These are phyloP conservation scores for Geococcyx californianus DNA, from an alignment of 2,113 vertebrate species.

Conservation along the genomic window DNA sequence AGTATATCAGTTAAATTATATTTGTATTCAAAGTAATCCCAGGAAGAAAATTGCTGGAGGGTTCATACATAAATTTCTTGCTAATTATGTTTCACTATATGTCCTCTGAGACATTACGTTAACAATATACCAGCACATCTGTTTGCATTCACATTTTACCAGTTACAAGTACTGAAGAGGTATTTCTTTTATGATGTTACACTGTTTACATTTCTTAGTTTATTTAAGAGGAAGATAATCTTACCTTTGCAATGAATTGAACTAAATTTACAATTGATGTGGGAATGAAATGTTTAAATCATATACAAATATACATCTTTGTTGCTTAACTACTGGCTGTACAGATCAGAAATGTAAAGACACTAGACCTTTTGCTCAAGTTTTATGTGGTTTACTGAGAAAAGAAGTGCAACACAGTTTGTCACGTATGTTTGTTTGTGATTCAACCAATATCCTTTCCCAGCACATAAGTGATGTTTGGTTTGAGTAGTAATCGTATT, in stretches of 20 bases:
- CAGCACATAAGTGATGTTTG: neutral
- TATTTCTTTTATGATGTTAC: constrained; percentile 9
- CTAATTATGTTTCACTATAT: constrained; percentile 56
- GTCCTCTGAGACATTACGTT: constrained; percentile 55
- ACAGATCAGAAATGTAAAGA: neutral
- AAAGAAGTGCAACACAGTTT: neutral
- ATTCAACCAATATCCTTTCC: neutral
- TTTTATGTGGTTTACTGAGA: neutral
- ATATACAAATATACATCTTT: neutral
- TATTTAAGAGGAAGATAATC: constrained; percentile 45
- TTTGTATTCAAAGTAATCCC: constrained; percentile 74
- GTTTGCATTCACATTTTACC: constrained; percentile 54
- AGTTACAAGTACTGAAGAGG: constrained; percentile 31
- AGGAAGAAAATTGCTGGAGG: constrained; percentile 55
- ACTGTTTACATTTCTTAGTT: constrained; percentile 70
- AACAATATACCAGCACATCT: constrained; percentile 55
- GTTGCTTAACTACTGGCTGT: neutral
- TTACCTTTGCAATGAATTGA: constrained; percentile 25
- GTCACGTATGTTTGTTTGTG: neutral
- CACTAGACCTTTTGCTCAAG: neutral
- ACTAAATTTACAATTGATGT: neutral
- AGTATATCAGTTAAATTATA: constrained; percentile 74
- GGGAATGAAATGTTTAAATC: neutral
- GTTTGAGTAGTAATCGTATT: neutral
- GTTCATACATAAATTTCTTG: constrained; percentile 55